Evolutionary conservation across 1,140 invertebrate genomes (phyloP).

Genomic region (Sycobia sp.): DNA sequence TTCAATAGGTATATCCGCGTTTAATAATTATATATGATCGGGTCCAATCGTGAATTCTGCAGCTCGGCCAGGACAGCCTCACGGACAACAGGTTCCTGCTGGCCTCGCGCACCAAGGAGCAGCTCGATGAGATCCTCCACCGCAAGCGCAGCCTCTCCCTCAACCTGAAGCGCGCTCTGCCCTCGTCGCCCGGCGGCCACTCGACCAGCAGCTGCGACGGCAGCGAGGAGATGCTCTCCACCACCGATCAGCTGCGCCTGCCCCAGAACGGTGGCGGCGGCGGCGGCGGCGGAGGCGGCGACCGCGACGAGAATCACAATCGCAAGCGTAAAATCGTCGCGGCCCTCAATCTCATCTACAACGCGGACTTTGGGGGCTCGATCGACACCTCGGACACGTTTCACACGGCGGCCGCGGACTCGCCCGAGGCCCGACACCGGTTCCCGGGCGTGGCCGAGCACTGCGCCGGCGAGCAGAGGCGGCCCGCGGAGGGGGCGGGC

Average conservation of each 20-base stretch:
- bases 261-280: too few relatives aligned
- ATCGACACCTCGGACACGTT: slow-evolving; percentile 72
- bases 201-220: slow-evolving; percentile 34
- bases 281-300: background rate
- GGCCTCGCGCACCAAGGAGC: slow-evolving; percentile 61
- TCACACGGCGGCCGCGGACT: slow-evolving; percentile 69
- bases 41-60: too few relatives aligned
- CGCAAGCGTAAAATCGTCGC: slow-evolving; percentile 54
- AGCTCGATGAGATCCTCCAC: slow-evolving; percentile 57
- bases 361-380: slow-evolving; percentile 50
- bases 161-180: slow-evolving; percentile 52
- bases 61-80: slow-evolving; percentile 49
- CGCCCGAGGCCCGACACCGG: slow-evolving; percentile 45
- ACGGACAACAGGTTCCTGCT: slow-evolving; percentile 58
- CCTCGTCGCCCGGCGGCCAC: slow-evolving; percentile 46
- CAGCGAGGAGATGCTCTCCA: slow-evolving; percentile 48
- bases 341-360: slow-evolving; percentile 49
- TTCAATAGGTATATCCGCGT: too few relatives aligned
- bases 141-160: slow-evolving; percentile 58
- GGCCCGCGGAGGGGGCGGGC: too few relatives aligned
- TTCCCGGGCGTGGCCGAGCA: slow-evolving; percentile 43
- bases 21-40: too few relatives aligned
- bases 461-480: too few relatives aligned
- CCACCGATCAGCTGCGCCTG: slow-evolving; percentile 37
- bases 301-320: slow-evolving; percentile 39